A percentile compares a stretch with the other conserved stretches of the same genome.
phyloP scores from a whole-genome alignment of 1,140 invertebrate genomes.

The Lineus longissimus region DNA sequence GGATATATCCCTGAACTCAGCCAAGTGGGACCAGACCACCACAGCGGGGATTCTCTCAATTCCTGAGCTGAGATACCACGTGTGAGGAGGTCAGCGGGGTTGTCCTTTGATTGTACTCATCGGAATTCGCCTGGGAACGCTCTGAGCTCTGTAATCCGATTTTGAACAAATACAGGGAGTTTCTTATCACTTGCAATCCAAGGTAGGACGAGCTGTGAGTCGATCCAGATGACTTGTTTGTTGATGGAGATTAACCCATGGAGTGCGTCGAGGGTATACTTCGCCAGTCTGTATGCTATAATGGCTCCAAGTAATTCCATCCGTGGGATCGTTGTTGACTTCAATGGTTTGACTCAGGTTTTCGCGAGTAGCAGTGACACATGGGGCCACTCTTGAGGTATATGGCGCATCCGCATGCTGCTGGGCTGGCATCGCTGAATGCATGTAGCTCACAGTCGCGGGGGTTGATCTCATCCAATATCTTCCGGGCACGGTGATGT shows the following conservation, averaged over 20 bases:
- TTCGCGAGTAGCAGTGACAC: neutral
- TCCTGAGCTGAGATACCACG: too few species aligned
- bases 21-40: too few species aligned
- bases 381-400: neutral
- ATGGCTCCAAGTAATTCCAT: neutral
- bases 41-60: too few species aligned
- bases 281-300: neutral
- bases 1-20: too few species aligned
- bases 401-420: neutral
- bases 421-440: neutral
- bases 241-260: neutral
- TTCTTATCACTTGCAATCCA: neutral
- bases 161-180: neutral
- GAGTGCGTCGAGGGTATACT: neutral
- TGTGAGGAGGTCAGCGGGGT: too few species aligned
- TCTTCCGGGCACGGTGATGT: neutral
- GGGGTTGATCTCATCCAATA: neutral
- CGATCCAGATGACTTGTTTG: neutral
- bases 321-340: neutral
- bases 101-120: too few species aligned
- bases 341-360: neutral
- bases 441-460: neutral
- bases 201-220: neutral
- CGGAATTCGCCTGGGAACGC: too few species aligned
- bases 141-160: neutral